Evolutionary conservation across 2,888 invertebrate species (phyloP), one percentile per base, ranked within the genome.

Genomic region (Marronus borbonicus): DNA sequence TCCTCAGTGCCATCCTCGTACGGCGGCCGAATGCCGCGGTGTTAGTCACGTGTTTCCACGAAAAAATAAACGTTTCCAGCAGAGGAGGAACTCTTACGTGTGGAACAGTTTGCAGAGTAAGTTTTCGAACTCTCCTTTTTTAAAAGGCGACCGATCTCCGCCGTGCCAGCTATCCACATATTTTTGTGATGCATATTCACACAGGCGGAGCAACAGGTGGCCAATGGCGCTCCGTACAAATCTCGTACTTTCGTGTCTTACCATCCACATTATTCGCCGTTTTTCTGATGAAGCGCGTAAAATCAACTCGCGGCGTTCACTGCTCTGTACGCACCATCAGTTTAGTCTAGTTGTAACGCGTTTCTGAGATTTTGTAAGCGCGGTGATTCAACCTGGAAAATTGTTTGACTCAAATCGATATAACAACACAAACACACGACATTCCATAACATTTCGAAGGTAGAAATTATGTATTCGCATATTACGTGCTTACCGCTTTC

Each of bases 121-220:
- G 87, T 87, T 74, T 74, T 44, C 74, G 72, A 77, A 76, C 79
- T 74, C 72, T 77, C 55, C n/a, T 58, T 78, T 74, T 78, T 50
- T 44, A 12, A 44, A 44, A 44, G 44, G 44, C 44, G 44, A 44
- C 44, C 44, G 44, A 44, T 44, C 44, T 44, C 44, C 44, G 44
- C 44, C 31, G 44, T 44, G 44, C 12, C 12, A 8, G 3, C 10
- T 44, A 44, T 44, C 7, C 44, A 36, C 5, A 36, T 66, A 80
- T 82, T 44, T 80, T 83, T 81, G 81, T 81, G 83, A 84, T 84
- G 83, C 81, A 58, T 58, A 58, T 58, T 20, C 20, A 58, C 55
- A 85, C 83, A 85, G 87, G 87, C 87, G 87, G 86, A 83, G 83
- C 88, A 86, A 88, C 87, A 87, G 86, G 87, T 87, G 87, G 86